Evolutionary conservation across 2,797 vertebrate species (phyloP), one percentile per base, ranked within the genome.

Genomic region (Rhinatrema bivittatum): DNA sequence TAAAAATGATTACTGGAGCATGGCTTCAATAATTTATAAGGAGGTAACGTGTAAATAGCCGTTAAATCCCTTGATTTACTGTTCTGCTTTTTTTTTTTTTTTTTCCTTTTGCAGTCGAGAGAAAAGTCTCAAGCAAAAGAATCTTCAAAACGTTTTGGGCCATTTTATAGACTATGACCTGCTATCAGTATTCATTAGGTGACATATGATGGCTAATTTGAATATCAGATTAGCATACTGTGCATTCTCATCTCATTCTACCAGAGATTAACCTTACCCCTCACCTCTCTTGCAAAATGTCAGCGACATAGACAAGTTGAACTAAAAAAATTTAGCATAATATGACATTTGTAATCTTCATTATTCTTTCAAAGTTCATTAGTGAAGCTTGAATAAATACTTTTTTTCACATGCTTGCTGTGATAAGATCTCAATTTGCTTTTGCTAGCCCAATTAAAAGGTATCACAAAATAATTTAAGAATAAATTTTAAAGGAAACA

Each of bases 1-100:
- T 55, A 56, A 54, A 63, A 67, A 36, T 32, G 3, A 31, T 60
- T 59, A 48, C 4, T 58, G 1, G 0, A 46, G 17, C 27, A 32
- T 36, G 15, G 10, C n/a, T 54, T 60, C 39, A 58, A 33, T 46
- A 30, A 7, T 42, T 48, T 42, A 53, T 37, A 32, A 8, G 30
- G 48, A 17, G 12, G 14, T 36, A n/a, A n/a, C n/a, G n/a, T n/a
- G n/a, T n/a, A 50, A 48, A 32, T 7, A 39, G 21, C 32, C 31
- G 5, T 50, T 34, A 49, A 57, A 39, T n/a, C 31, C 3, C 25
- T 24, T 32, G 13, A 5, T 11, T 36, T 41, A 44, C 5, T 9
- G 22, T 38, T 25, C 10, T 33, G 36, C 32, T 29, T 23, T 43
- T n/a, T 4, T 49, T 29, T 23, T 43, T n/a, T 4, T 49, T 42